Conservation (phyloP, 2,888 invertebrate genomes). For the Brachycybe producta region DNA sequence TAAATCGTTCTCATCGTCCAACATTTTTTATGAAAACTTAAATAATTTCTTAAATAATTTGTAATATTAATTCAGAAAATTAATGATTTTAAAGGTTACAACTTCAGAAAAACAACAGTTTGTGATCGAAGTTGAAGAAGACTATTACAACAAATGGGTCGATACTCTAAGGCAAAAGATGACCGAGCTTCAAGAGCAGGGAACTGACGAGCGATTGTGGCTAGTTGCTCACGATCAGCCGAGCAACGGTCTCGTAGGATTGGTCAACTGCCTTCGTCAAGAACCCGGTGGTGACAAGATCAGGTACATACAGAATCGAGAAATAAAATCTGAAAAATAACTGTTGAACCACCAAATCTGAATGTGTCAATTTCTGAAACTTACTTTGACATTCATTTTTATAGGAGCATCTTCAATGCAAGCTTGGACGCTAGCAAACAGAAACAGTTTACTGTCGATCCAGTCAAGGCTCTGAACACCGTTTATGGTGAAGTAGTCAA, state of each 20-base stretch:
- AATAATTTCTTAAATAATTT: no score
- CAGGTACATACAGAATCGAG: slow-evolving; percentile 38
- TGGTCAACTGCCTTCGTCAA: slow-evolving; percentile 76
- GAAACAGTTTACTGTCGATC: slow-evolving; percentile 44
- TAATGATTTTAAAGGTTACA: slow-evolving; percentile 1
- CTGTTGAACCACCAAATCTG: background rate
- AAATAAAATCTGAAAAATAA: background rate
- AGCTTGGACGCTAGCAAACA: slow-evolving; percentile 47
- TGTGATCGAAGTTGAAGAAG: slow-evolving; percentile 55
- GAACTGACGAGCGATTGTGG: slow-evolving; percentile 38
- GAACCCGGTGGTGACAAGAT: slow-evolving; percentile 72
- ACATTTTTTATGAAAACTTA: no score
- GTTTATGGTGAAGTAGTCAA: slow-evolving; percentile 27
- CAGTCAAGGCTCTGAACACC: slow-evolving; percentile 44
- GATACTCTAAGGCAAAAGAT: slow-evolving; percentile 62
- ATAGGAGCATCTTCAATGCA: slow-evolving; percentile 49
- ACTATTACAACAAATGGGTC: slow-evolving; percentile 58
- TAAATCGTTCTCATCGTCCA: no score
- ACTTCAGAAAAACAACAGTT: slow-evolving; percentile 23
- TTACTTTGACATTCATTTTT: background rate
- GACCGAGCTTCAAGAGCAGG: slow-evolving; percentile 45
- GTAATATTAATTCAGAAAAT: background rate
- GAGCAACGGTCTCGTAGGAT: slow-evolving; percentile 65
- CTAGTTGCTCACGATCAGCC: slow-evolving; percentile 55
- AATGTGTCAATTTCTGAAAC: background rate